Conservation (phyloP, 2,797 vertebrate genomes). For the Agapornis canus region DNA sequence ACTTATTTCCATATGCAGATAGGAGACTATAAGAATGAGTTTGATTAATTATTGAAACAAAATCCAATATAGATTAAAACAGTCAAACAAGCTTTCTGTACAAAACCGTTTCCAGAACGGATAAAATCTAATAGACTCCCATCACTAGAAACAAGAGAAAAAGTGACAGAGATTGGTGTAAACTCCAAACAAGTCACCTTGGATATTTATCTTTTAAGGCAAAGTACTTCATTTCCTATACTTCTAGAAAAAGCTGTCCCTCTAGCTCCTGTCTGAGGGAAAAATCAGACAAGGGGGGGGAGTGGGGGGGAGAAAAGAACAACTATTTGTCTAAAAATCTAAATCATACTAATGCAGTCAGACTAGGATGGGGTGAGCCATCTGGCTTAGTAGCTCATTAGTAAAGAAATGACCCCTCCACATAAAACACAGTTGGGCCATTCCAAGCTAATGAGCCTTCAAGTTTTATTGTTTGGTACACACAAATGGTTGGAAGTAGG, state of each 20-base stretch:
- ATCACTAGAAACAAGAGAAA: background rate
- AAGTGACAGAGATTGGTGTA: background rate
- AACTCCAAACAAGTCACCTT: background rate
- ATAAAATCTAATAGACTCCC: background rate
- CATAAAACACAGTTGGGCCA: constrained; percentile 67
- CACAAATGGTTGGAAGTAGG: background rate
- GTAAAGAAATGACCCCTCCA: constrained; percentile 66
- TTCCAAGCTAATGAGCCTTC: constrained; percentile 68
- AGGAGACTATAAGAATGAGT: background rate
- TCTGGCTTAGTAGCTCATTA: constrained; percentile 71
- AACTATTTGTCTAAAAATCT: constrained; percentile 59
- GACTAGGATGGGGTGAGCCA: constrained; percentile 50
- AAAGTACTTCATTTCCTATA: background rate
- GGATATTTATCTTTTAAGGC: background rate
- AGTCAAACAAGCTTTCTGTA: background rate
- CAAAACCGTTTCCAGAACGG: background rate
- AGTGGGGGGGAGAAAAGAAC: too few species aligned
- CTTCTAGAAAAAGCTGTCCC: background rate
- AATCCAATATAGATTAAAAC: background rate
- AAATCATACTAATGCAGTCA: constrained; percentile 48
- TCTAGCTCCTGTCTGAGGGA: background rate
- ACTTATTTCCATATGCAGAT: background rate
- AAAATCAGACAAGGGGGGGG: too few species aligned
- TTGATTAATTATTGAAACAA: background rate
- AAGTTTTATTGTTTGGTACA: constrained; percentile 58